phyloP scores from a whole-genome alignment of 2,113 vertebrate species.

The Ciconia stormi region DNA sequence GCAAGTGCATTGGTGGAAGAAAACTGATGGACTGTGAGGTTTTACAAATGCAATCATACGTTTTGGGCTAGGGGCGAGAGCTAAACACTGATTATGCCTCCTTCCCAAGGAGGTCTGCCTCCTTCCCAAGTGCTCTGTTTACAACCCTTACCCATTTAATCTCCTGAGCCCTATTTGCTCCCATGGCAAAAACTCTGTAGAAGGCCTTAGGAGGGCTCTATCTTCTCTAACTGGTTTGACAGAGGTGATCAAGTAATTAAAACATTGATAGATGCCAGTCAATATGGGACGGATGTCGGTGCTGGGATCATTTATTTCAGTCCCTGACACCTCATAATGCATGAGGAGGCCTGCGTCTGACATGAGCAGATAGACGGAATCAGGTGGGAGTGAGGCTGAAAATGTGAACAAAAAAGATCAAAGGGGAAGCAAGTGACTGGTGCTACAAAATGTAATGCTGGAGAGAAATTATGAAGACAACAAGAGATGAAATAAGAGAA shows the following conservation, averaged over 20 bases:
- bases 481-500: not conserved
- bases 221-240: not conserved
- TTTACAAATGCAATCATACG: not conserved
- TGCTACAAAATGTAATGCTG: not conserved
- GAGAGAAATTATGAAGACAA: not conserved
- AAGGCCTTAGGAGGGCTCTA: not conserved
- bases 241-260: not conserved
- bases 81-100: not conserved
- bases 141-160: not conserved
- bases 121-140: not conserved
- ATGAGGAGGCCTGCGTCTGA: not conserved
- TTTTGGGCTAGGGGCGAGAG: not conserved
- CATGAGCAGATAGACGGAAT: not conserved
- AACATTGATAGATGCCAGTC: not conserved
- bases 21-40: not conserved
- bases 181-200: rapidly evolving
- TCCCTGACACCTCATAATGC: not conserved
- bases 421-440: not conserved
- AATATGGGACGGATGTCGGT: not conserved
- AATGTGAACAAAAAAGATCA: not conserved
- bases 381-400: not conserved
- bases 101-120: not conserved
- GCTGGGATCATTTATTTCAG: not conserved
- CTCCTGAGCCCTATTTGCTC: not conserved
- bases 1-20: not conserved